These are phyloP conservation scores for Philereme transversata DNA, from an alignment of 2,888 invertebrate genomes.

Conservation along the genomic window DNA sequence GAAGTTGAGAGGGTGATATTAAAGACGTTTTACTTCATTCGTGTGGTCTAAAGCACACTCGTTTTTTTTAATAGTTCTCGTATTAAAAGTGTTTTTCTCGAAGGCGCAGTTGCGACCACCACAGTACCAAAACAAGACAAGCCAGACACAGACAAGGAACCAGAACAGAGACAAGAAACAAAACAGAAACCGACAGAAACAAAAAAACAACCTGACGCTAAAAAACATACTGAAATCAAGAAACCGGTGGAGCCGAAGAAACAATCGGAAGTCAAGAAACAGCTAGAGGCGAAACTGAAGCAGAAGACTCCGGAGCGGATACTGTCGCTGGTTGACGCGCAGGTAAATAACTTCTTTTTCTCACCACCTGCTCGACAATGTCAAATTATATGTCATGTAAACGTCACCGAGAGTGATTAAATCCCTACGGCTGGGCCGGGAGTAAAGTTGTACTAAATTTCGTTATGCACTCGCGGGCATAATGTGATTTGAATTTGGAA, in stretches of 20 bases:
- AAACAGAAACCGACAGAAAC: slow-evolving; percentile 14
- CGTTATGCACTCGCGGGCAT: no score
- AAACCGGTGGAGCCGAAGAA: slow-evolving; percentile 1
- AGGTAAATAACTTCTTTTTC: no score
- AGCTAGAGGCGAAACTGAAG: slow-evolving; percentile 22
- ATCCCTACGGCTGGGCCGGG: no score
- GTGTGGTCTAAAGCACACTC: no score
- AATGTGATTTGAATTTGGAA: no score
- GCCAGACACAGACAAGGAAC: slow-evolving; percentile 5
- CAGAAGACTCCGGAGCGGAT: slow-evolving; percentile 15
- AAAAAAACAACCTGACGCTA: slow-evolving; percentile 17
- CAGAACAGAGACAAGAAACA: slow-evolving; percentile 6
- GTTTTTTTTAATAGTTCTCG: no score
- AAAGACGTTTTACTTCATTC: no score
- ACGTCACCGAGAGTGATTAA: no score
- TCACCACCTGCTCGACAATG: no score
- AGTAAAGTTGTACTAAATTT: no score
- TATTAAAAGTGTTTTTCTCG: slow-evolving; percentile 11
- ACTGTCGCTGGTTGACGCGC: neutral
- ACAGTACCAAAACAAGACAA: slow-evolving; percentile 36
- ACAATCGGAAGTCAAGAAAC: slow-evolving; percentile 18
- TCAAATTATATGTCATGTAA: no score
- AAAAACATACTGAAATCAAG: neutral
- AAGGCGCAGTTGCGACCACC: slow-evolving; percentile 57
- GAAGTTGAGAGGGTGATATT: no score